Conservation (phyloP, 2,797 vertebrate species). For the Monodelphis domestica region DNA sequence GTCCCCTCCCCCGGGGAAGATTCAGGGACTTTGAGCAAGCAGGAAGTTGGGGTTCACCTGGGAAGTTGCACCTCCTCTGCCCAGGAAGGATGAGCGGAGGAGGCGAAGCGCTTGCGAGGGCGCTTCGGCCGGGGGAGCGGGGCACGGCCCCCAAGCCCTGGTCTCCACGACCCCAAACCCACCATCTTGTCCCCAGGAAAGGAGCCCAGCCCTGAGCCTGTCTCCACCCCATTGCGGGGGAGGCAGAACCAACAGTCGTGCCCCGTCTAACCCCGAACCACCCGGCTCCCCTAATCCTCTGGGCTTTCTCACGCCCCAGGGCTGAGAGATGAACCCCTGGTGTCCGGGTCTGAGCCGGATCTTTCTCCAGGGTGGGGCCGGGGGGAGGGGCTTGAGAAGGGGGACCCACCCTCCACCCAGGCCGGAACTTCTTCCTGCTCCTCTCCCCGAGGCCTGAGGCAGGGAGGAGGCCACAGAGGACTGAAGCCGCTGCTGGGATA, state of each 20-base stretch:
- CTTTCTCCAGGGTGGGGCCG: constrained; percentile 71
- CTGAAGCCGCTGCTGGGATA: constrained; percentile 18
- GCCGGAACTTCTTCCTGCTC: constrained; percentile 66
- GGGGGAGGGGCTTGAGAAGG: constrained; percentile 51
- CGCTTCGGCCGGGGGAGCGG: background rate
- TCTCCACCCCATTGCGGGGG: constrained; percentile 62
- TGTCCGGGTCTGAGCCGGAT: constrained; percentile 78
- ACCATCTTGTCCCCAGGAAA: background rate
- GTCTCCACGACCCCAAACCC: background rate
- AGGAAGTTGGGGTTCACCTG: background rate
- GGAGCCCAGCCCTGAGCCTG: constrained; percentile 7
- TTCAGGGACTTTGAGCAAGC: background rate
- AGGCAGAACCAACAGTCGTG: constrained; percentile 66
- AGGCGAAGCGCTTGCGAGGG: no score
- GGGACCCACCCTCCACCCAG: constrained; percentile 66
- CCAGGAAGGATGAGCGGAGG: background rate
- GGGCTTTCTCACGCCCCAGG: constrained; percentile 68
- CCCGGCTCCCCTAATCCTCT: constrained; percentile 69
- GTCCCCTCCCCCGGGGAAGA: no score
- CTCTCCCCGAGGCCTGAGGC: constrained; percentile 72
- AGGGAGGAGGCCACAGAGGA: background rate
- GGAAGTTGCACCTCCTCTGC: background rate
- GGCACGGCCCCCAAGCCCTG: background rate
- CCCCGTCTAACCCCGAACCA: constrained; percentile 69
- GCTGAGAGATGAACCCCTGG: constrained; percentile 66